These are phyloP conservation scores for Kryphioiulus occultus DNA, from an alignment of 2,888 invertebrate species.

Conservation along the genomic window DNA sequence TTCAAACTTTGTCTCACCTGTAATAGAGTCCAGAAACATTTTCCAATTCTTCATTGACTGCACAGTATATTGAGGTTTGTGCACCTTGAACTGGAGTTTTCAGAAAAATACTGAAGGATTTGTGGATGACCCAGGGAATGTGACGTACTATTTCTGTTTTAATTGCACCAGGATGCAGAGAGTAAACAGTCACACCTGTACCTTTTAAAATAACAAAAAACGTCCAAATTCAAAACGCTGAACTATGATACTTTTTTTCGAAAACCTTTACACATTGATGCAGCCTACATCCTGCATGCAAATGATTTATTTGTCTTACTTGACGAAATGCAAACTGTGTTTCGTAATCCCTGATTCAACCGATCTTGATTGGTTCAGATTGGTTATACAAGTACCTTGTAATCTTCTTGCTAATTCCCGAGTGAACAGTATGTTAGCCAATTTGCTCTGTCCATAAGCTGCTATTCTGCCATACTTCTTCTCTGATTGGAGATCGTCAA, in stretches of 20 bases:
- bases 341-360: no score
- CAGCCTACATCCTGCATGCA: no score
- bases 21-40: constrained; percentile 50
- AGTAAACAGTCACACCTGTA: constrained; percentile 62
- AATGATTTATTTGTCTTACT: no score
- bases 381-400: no score
- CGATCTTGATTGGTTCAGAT: no score
- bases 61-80: constrained; percentile 77
- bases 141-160: constrained; percentile 61
- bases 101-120: constrained; percentile 56
- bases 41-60: constrained; percentile 59
- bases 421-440: constrained; percentile 79
- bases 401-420: constrained; percentile 72
- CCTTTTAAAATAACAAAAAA: no score
- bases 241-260: no score
- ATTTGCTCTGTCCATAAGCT: constrained; percentile 79
- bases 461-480: constrained; percentile 70
- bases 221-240: no score
- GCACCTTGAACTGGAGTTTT: constrained; percentile 66
- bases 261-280: no score
- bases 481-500: constrained; percentile 73
- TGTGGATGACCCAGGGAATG: constrained; percentile 58
- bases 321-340: no score
- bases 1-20: constrained; percentile 25
- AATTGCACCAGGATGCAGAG: constrained; percentile 64